Percentiles rank a stretch among this genome's conserved stretches.
Conservation (phyloP, 2,113 vertebrate species). For the Acrocephalus kingi region DNA sequence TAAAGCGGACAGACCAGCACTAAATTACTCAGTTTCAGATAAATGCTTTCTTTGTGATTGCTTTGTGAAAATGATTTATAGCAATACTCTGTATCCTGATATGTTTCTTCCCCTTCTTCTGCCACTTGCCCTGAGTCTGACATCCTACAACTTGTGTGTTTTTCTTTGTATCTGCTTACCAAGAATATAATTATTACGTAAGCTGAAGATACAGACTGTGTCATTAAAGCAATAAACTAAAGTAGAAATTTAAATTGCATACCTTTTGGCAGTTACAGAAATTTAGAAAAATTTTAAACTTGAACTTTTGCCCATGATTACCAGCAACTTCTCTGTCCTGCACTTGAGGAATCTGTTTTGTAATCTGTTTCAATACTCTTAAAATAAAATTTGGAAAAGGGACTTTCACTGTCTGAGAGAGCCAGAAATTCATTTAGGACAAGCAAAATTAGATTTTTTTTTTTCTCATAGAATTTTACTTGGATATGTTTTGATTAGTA, state of each 20-base stretch:
- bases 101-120: not conserved
- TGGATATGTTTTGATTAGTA: not conserved
- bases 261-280: not conserved
- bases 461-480: not conserved
- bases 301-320: not conserved
- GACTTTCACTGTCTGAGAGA: not conserved
- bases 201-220: not conserved
- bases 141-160: not conserved
- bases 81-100: not conserved
- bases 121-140: not conserved
- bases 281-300: not conserved
- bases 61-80: slow-evolving; percentile 50
- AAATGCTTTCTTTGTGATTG: slow-evolving; percentile 51
- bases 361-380: not conserved
- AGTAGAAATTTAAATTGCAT: not conserved
- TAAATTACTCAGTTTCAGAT: slow-evolving; percentile 41
- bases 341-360: not conserved
- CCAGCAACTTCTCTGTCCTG: not conserved
- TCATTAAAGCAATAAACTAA: slow-evolving; percentile 3
- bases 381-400: not conserved
- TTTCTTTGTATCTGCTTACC: not conserved
- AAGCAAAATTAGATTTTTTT: not conserved
- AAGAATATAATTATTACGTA: not conserved
- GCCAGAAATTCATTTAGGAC: not conserved
- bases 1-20: slow-evolving; percentile 15